Evolutionary conservation across 1,140 invertebrate species (phyloP), one percentile per base, ranked within the genome.

Genomic region (Zaprionus gabonicus): DNA sequence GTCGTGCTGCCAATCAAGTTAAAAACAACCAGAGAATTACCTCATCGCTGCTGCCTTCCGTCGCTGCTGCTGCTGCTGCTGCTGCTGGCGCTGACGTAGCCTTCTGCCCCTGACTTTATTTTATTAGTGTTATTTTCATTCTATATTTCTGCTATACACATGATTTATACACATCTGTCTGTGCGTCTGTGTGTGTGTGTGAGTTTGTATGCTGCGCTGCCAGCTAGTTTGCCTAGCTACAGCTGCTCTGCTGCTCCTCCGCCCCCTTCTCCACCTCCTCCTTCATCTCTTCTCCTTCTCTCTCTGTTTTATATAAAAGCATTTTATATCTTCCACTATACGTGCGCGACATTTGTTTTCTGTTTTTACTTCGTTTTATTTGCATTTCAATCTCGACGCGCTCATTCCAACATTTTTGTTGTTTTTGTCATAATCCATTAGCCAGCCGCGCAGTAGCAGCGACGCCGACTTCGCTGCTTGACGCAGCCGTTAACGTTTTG

Each of bases 71-170:
- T 66, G n/a, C n/a, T n/a, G 77, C 49, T 63, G 59, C 28, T 73
- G 79, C 56, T 57, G 28, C 34, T 62, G 56, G 55, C 46, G 74
- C 80, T 82, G 78, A 76, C 68, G 76, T 82, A 79, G 78, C 69
- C 62, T 31, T 72, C 78, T 88, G 84, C 81, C 84, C 84, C 84
- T 88, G 85, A 90, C 81, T 88, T 88, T 90, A 81, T 69, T 78
- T 74, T 72, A 67, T 77, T 77, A 67, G 57, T 73, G 70, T 77
- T 73, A 67, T 77, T 60, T 77, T 71, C 15, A 67, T 77, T 73
- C 62, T 67, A 77, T 73, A 77, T 77, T 64, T 71, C 69, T 82
- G 74, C 71, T 78, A 80, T 78, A 83, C 72, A 77, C 88, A 81
- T 83, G 71, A 71, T 80, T 80, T 88, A 59, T 71, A 62, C 34